Evolutionary conservation across 2,797 vertebrate species (phyloP).

Genomic region (Coilia nasus): DNA sequence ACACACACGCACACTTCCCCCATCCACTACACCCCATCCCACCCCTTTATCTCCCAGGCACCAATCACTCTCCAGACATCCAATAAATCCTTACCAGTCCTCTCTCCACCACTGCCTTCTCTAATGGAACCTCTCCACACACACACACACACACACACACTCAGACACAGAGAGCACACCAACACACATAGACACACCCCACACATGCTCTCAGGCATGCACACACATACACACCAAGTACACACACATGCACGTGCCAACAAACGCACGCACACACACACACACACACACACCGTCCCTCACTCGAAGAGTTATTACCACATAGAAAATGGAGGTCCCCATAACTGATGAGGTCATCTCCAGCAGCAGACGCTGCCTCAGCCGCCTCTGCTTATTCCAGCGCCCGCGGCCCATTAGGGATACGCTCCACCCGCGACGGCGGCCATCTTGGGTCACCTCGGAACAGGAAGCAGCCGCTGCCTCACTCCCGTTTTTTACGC

Average conservation of each 20-base stretch:
- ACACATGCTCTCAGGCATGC: too few species aligned
- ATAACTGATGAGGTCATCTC: slow-evolving; percentile 22
- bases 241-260: background rate
- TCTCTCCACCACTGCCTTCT: background rate
- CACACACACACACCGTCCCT: background rate
- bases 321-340: background rate
- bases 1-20: background rate
- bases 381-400: background rate
- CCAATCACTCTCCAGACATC: slow-evolving; percentile 2
- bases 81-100: slow-evolving; percentile 13
- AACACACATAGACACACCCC: too few species aligned
- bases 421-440: too few species aligned
- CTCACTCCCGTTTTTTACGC: background rate
- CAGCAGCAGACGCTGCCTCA: background rate
- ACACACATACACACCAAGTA: background rate
- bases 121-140: background rate
- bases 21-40: background rate
- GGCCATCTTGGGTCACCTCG: slow-evolving; percentile 3
- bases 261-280: background rate
- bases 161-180: too few species aligned
- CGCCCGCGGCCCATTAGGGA: background rate
- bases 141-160: slow-evolving; percentile 6
- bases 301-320: background rate
- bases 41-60: background rate
- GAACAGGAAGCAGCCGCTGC: background rate